Percentiles rank a stretch among this genome's conserved stretches.
These are phyloP conservation scores for Rhinichthys osculus DNA, from an alignment of 2,797 vertebrate species.

Conservation along the genomic window DNA sequence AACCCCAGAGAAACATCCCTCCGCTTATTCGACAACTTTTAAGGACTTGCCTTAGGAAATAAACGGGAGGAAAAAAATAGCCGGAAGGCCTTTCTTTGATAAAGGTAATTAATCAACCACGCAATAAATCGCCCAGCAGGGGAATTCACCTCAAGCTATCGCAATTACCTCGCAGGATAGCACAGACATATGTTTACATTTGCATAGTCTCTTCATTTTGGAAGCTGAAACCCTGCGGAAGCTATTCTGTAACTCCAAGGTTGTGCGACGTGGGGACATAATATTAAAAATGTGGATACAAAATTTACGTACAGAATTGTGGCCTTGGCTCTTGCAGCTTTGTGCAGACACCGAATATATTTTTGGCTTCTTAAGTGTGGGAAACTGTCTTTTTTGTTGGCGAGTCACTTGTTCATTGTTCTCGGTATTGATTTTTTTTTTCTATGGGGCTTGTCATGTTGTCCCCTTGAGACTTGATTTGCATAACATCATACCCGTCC, in stretches of 20 bases:
- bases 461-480: slow-evolving; percentile 59
- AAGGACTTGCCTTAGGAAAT: not conserved
- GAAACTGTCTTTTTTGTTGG: not conserved
- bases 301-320: slow-evolving; percentile 55
- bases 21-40: slow-evolving; percentile 12
- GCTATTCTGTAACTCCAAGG: not conserved
- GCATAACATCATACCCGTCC: slow-evolving; percentile 57
- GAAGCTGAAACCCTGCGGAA: not conserved
- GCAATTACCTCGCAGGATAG: slow-evolving; percentile 30
- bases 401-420: slow-evolving; percentile 48
- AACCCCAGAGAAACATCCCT: slow-evolving; percentile 51
- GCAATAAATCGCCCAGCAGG: slow-evolving; percentile 47
- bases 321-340: slow-evolving; percentile 33
- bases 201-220: slow-evolving; percentile 28
- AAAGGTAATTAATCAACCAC: slow-evolving; percentile 49
- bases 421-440: slow-evolving; percentile 52
- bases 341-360: slow-evolving; percentile 55
- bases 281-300: not conserved
- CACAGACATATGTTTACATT: slow-evolving; percentile 47
- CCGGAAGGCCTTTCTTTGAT: slow-evolving; percentile 23
- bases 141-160: slow-evolving; percentile 38
- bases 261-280: not conserved
- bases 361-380: slow-evolving; percentile 37
- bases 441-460: slow-evolving; percentile 31
- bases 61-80: not conserved